These are phyloP conservation scores for Phalangium opilio DNA, from an alignment of 2,888 invertebrate species.

Conservation along the genomic window DNA sequence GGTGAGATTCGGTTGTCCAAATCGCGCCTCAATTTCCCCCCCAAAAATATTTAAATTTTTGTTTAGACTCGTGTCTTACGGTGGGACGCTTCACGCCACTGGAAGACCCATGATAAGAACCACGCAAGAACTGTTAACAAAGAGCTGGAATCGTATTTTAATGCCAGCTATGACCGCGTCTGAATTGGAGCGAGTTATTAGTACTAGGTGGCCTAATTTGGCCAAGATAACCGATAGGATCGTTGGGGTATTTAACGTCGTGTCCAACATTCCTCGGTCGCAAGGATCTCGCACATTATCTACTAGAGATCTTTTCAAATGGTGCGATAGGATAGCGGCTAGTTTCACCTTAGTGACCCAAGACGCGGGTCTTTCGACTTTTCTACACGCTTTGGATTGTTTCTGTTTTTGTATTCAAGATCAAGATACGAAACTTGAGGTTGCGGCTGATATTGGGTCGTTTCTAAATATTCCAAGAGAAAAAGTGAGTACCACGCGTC, in stretches of 20 bases:
- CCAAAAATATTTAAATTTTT: no score
- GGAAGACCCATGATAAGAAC: no score
- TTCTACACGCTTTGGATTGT: constrained; percentile 79
- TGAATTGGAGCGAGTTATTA: constrained; percentile 24
- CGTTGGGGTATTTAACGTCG: constrained; percentile 64
- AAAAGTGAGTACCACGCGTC: constrained; percentile 10
- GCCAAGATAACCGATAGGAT: constrained; percentile 57
- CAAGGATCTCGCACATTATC: no score
- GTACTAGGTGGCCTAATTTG: constrained; percentile 48
- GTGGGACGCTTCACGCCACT: no score
- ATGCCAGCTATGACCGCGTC: no score
- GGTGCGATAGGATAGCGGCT: constrained; percentile 61
- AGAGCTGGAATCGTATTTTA: no score
- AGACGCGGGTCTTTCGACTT: constrained; percentile 34
- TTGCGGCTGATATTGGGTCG: constrained; percentile 58
- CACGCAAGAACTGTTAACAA: no score
- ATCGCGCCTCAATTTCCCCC: no score
- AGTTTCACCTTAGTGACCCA: constrained; percentile 48
- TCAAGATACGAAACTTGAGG: constrained; percentile 38
- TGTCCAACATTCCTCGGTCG: constrained; percentile 39
- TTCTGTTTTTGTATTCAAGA: constrained; percentile 65
- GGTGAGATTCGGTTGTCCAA: no score
- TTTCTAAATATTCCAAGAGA: constrained; percentile 49
- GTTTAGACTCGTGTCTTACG: no score
- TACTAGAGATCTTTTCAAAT: constrained; percentile 61